Percentiles rank a stretch among this genome's conserved stretches.
These are phyloP conservation scores for Xenus cinereus DNA, from an alignment of 2,113 vertebrate genomes.

Conservation along the genomic window DNA sequence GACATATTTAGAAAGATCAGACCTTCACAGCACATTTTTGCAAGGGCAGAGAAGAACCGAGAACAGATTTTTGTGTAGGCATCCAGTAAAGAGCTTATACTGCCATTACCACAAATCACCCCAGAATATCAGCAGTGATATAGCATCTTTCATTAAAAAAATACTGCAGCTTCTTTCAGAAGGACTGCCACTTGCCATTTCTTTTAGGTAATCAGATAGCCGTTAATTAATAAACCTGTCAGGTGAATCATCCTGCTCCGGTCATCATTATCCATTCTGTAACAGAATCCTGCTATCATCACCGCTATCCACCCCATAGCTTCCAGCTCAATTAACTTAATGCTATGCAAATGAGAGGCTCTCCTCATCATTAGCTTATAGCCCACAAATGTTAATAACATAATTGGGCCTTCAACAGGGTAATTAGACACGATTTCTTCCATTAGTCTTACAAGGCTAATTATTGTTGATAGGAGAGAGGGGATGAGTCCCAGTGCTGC, in stretches of 20 bases:
- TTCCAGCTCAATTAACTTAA: constrained; percentile 94
- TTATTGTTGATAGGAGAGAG: constrained; percentile 76
- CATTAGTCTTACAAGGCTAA: constrained; percentile 88
- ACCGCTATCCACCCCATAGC: constrained; percentile 74
- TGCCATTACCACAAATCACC: neutral
- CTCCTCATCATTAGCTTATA: constrained; percentile 87
- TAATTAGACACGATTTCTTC: constrained; percentile 88
- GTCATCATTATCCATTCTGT: constrained; percentile 88
- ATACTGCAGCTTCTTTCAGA: neutral
- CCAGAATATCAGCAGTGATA: neutral
- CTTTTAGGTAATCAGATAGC: constrained; percentile 87
- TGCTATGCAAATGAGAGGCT: constrained; percentile 94
- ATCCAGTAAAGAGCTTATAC: neutral
- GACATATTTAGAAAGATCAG: neutral
- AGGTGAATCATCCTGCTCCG: constrained; percentile 84
- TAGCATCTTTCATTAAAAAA: constrained; percentile 23
- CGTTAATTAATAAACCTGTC: constrained; percentile 96
- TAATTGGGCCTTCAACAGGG: constrained; percentile 93
- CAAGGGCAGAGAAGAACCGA: neutral
- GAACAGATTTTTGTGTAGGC: neutral
- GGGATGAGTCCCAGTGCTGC: constrained; percentile 69
- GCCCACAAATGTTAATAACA: constrained; percentile 86
- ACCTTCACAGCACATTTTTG: neutral
- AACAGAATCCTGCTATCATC: constrained; percentile 84
- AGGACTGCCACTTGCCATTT: constrained; percentile 55